Conservation (phyloP, 1,140 invertebrate species). For the Drosophila gunungcola region DNA sequence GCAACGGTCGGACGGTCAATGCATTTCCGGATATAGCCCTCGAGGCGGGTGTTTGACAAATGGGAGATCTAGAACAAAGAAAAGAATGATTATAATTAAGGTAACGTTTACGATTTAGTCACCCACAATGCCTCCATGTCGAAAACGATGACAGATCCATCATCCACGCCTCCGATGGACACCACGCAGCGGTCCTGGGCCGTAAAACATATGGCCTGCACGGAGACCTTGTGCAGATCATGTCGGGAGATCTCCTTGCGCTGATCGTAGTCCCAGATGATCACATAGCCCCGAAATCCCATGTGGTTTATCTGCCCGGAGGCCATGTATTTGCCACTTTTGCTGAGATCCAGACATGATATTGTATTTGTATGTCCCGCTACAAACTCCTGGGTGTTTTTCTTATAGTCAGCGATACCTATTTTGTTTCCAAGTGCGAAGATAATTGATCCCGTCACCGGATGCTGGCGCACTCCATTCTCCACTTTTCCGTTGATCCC, state of each 20-base stretch:
- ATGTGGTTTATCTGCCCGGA: conserved; percentile 96
- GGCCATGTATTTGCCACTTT: conserved; percentile 91
- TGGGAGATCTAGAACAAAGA: conserved; percentile 78
- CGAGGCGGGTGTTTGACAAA: conserved; percentile 89
- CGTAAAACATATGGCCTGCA: conserved; percentile 93
- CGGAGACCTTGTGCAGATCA: conserved; percentile 93
- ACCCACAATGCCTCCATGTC: conserved; percentile 87
- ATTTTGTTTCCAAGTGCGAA: conserved; percentile 95
- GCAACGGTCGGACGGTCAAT: conserved; percentile 86
- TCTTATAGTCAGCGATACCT: conserved; percentile 90
- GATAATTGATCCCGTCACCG: conserved; percentile 90
- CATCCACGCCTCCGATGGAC: conserved; percentile 94
- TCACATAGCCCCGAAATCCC: conserved; percentile 94
- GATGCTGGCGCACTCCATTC: conserved; percentile 91
- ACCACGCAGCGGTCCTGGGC: conserved; percentile 92
- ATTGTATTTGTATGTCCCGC: conserved; percentile 94
- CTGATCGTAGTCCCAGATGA: conserved; percentile 93
- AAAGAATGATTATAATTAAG: neutral
- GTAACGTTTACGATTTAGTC: no score
- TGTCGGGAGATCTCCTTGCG: conserved; percentile 88
- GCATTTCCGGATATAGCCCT: conserved; percentile 89
- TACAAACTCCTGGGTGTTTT: conserved; percentile 91
- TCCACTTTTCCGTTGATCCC: conserved; percentile 90
- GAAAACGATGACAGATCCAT: conserved; percentile 92
- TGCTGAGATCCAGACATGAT: conserved; percentile 91